Conservation (phyloP, 2,888 invertebrate species). For the Rhagonycha fulva region DNA sequence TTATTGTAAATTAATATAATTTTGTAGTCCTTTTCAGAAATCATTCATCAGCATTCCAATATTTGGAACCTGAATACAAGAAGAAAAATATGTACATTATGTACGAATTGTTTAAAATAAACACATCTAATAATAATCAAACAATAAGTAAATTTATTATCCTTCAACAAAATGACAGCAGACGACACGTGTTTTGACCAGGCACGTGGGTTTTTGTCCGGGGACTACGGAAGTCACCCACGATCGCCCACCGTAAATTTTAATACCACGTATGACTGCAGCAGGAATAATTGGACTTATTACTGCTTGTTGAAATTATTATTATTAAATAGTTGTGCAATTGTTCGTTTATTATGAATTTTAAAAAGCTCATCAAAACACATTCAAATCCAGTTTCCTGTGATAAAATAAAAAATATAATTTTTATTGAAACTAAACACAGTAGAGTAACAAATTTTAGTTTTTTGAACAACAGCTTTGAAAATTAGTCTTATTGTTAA, state of each 20-base stretch:
- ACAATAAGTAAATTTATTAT: slow-evolving; percentile 21
- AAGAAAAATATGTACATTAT: background rate
- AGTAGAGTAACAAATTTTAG: background rate
- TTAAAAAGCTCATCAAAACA: background rate
- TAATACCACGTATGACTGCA: background rate
- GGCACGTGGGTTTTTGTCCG: slow-evolving; percentile 13
- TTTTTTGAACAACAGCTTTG: background rate
- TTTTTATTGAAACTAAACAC: background rate
- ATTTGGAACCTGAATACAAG: too few relatives aligned
- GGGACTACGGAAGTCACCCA: slow-evolving; percentile 24
- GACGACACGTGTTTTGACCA: slow-evolving; percentile 23
- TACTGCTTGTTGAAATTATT: background rate
- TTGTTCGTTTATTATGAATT: background rate
- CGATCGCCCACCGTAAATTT: slow-evolving; percentile 16
- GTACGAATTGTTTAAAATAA: slow-evolving; percentile 8
- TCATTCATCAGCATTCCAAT: too few relatives aligned
- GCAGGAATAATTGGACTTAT: background rate
- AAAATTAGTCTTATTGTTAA: too few relatives aligned
- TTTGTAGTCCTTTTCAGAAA: too few relatives aligned
- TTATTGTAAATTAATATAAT: background rate
- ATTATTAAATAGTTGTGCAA: background rate
- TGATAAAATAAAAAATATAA: background rate
- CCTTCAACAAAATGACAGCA: slow-evolving; percentile 7
- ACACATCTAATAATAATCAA: slow-evolving; percentile 16
- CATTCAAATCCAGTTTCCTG: background rate